Conservation (phyloP, 2,113 vertebrate genomes). For the Mormyrus lacerda region DNA sequence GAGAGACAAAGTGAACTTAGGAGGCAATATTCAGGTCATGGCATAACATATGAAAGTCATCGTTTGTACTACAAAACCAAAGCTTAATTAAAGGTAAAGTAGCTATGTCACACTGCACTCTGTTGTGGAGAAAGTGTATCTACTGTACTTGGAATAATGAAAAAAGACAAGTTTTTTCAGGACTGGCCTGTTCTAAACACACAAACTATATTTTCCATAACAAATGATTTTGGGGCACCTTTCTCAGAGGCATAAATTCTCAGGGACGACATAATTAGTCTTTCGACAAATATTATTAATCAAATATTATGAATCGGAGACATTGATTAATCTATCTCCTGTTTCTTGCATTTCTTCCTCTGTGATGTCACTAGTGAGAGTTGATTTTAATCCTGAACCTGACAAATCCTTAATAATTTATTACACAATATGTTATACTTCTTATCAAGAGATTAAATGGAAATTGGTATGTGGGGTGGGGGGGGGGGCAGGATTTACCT, state of each 20-base stretch:
- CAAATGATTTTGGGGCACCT: slow-evolving; percentile 46
- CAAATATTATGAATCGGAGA: slow-evolving; percentile 58
- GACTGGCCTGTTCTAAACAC: slow-evolving; percentile 33
- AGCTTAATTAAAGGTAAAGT: slow-evolving; percentile 54
- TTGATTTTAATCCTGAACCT: slow-evolving; percentile 50
- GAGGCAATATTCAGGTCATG: not conserved
- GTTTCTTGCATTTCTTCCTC: slow-evolving; percentile 23
- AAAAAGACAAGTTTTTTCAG: slow-evolving; percentile 35
- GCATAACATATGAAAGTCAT: not conserved
- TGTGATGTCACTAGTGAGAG: slow-evolving; percentile 27
- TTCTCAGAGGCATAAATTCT: slow-evolving; percentile 50
- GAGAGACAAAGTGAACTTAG: not conserved
- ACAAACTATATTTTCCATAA: slow-evolving; percentile 43
- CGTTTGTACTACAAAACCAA: not conserved
- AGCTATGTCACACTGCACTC: slow-evolving; percentile 13
- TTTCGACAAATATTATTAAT: slow-evolving; percentile 62
- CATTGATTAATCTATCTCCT: slow-evolving; percentile 62
- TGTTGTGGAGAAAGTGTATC: slow-evolving; percentile 24
- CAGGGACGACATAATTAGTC: slow-evolving; percentile 63
- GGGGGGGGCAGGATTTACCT: slow-evolving; percentile 64
- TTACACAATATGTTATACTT: slow-evolving; percentile 52
- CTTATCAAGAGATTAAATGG: slow-evolving; percentile 66
- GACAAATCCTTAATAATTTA: slow-evolving; percentile 65
- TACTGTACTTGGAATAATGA: slow-evolving; percentile 28
- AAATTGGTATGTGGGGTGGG: slow-evolving; percentile 52